Base-by-base conservation (phyloP, 2,113 vertebrate genomes). In the Myiopsitta monachus region DNA sequence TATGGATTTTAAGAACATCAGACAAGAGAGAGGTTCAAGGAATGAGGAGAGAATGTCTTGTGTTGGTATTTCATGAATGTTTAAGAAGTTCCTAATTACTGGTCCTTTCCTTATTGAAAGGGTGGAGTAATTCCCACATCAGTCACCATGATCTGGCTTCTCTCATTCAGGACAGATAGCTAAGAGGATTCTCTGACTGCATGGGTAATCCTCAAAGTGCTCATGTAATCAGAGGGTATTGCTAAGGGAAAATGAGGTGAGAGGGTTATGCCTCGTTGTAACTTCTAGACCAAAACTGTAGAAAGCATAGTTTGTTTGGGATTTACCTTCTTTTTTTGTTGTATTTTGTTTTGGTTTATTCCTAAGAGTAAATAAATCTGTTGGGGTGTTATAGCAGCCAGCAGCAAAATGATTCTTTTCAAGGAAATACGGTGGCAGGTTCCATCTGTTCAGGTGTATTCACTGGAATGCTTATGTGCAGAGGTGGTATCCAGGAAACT, bases 281-380 rank as follows among this genome's bases (percentile, higher is more conserved):
- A 92, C 66, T 95, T 94, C 89, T 92, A 97, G 95, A 96, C 96
- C 96, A 97, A 97, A 97, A 97, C 88, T 83, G 76, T 95, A 95
- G 79, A 95, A 94, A 63, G 62, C 39, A 76, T 92, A 86, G 70
- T 94, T 90, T 93, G 75, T 90, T 87, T 79, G 76, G 76, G 51
- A 46, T 70, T 86, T 79, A 31, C 66, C 91, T 93, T 94, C 70
- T 88, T 91, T 94, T 78, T 84, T 95, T 84, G 67, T 83, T 90
- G 80, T 92, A 44, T 94, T 84, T 77, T 90, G 67, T 72, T 80
- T 95, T 83, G 49, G 38, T 85, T 70, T 90, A 74, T 94, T 96
- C 94, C 75, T 73, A 92, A 88, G n/a, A 92, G 87, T 93, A 94
- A 88, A 67, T 97, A 90, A 94, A 94, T 88, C 76, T 96, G 95